A percentile compares a stretch with the other conserved stretches of the same genome.
Conservation (phyloP, 2,888 invertebrate species). For the Campoplex capitator region DNA sequence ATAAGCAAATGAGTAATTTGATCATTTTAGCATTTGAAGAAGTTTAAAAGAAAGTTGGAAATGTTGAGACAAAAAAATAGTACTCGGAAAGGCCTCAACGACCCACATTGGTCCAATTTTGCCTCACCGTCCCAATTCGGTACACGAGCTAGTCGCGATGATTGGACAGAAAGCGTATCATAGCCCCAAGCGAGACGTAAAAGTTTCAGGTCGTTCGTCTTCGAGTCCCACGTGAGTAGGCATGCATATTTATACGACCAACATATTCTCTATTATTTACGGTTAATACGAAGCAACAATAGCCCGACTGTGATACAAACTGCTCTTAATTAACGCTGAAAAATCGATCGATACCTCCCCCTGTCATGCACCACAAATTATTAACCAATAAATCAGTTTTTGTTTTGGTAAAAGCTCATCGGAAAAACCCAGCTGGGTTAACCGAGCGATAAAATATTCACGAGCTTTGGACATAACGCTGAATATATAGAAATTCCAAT, state of each 20-base stretch:
- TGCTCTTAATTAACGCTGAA: slow-evolving; percentile 13
- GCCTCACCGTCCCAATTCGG: slow-evolving; percentile 9
- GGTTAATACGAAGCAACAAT: slow-evolving; percentile 19
- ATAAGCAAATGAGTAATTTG: background rate
- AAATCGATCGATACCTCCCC: background rate
- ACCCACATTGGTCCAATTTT: background rate
- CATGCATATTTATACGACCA: slow-evolving; percentile 14
- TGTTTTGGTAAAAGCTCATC: slow-evolving; percentile 7
- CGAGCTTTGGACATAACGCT: background rate
- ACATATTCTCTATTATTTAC: slow-evolving; percentile 18
- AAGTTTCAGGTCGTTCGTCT: slow-evolving; percentile 36
- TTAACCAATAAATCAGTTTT: slow-evolving; percentile 8
- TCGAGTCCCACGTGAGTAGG: slow-evolving; percentile 20
- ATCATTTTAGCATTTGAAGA: too few species aligned
- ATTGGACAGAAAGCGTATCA: slow-evolving; percentile 34
- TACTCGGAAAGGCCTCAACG: background rate
- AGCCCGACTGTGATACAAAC: slow-evolving; percentile 5
- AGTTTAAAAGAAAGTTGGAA: background rate
- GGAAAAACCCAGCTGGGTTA: background rate
- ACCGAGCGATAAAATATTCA: slow-evolving; percentile 4
- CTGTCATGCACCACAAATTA: background rate
- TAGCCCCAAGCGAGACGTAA: slow-evolving; percentile 29
- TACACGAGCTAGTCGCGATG: background rate
- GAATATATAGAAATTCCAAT: background rate
- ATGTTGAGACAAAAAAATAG: background rate